A percentile compares a stretch with the other conserved stretches of the same genome.
phyloP scores from a whole-genome alignment of 1,140 invertebrate species.

The Brachionus paranguensis region DNA sequence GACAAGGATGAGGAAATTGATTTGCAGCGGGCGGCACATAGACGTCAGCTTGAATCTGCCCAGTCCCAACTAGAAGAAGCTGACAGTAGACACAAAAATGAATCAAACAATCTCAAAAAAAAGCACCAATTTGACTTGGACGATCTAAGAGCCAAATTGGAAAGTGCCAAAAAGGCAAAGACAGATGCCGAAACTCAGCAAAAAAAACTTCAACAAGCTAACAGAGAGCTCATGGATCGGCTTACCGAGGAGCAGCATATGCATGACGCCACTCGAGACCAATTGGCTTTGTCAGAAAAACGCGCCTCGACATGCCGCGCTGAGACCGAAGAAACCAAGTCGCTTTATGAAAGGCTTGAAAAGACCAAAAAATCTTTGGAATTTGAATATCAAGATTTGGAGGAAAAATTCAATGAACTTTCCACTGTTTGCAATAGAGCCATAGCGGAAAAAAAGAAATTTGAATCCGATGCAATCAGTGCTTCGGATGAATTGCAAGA shows the following conservation, averaged over 20 bases:
- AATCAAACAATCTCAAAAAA: background rate
- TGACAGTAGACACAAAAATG: constrained; percentile 15
- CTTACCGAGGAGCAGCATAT: constrained; percentile 22
- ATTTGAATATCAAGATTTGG: constrained; percentile 28
- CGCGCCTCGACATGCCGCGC: background rate
- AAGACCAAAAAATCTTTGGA: constrained; percentile 24
- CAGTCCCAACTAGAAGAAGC: constrained; percentile 35
- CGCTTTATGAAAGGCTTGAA: background rate
- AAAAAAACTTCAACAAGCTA: constrained; percentile 13
- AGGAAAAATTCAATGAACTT: background rate
- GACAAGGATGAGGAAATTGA: constrained; percentile 39
- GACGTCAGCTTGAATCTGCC: constrained; percentile 14
- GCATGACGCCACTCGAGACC: constrained; percentile 30
- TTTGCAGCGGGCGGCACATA: background rate
- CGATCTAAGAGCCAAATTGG: background rate
- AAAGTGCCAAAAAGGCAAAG: background rate
- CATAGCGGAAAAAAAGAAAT: constrained; percentile 38
- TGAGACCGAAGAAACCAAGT: background rate
- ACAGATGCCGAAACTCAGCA: background rate
- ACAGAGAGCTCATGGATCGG: constrained; percentile 20
- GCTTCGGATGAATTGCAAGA: constrained; percentile 19
- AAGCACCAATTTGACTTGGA: constrained; percentile 37
- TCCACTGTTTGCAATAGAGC: background rate
- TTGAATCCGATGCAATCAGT: constrained; percentile 12
- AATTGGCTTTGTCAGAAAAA: constrained; percentile 14